phyloP scores from a whole-genome alignment of 2,888 invertebrate species.

The Tipula helvola region DNA sequence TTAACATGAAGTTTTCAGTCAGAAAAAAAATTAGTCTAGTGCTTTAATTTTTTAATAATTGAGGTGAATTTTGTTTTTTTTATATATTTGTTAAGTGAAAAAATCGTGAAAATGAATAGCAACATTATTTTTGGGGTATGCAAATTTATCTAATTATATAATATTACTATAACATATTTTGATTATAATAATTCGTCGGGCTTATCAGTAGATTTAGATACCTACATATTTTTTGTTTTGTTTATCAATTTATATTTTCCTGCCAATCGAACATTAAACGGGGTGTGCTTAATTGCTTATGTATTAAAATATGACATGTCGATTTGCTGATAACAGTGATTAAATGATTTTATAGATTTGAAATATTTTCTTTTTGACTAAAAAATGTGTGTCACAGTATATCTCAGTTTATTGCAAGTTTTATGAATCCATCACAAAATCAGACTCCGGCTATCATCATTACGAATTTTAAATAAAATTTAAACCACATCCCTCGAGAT shows the following conservation, averaged over 20 bases:
- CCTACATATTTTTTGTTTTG: too few species aligned
- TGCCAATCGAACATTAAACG: neutral
- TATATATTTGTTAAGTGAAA: neutral
- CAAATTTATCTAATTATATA: neutral
- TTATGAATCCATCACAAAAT: too few species aligned
- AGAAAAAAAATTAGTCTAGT: neutral
- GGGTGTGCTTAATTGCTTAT: neutral
- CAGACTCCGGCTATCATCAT: too few species aligned
- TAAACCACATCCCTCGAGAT: too few species aligned
- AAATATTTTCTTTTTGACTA: too few species aligned
- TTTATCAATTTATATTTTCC: neutral
- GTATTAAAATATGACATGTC: neutral
- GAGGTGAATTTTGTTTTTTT: neutral
- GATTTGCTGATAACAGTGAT: neutral
- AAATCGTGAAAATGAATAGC: neutral
- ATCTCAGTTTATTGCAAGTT: too few species aligned
- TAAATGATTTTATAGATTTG: too few species aligned
- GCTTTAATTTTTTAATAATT: neutral
- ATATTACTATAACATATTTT: neutral
- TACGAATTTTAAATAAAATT: too few species aligned
- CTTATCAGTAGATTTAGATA: neutral
- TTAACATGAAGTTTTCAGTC: neutral
- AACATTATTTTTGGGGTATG: neutral
- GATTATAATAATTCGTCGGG: neutral
- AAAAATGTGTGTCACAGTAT: too few species aligned